A percentile compares a stretch with the other conserved stretches of the same genome.
Conservation (phyloP, 2,888 invertebrate species). For the Cataglyphis livida region DNA sequence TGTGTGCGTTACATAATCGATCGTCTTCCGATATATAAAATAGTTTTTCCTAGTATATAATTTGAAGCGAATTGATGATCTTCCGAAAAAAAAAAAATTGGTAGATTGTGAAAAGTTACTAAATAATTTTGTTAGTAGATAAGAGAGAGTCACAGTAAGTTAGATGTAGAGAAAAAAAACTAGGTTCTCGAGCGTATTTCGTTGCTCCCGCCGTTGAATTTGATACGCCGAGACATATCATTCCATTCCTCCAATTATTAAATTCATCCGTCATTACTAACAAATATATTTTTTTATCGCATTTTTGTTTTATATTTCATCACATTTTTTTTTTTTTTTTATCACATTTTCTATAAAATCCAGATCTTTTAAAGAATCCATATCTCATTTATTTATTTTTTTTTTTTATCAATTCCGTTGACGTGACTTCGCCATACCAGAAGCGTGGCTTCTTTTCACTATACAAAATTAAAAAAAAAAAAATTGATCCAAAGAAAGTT, state of each 20-base stretch:
- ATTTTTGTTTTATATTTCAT: background rate
- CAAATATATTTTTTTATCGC: background rate
- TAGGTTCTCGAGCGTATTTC: background rate
- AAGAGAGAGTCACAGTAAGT: background rate
- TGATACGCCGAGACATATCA: background rate
- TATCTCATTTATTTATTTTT: background rate
- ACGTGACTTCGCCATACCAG: background rate
- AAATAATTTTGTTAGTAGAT: conserved; percentile 14
- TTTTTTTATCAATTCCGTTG: background rate
- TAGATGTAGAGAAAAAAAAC: background rate
- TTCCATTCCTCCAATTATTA: background rate
- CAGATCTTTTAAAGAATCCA: background rate
- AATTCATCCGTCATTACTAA: background rate
- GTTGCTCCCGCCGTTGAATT: background rate
- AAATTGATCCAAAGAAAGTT: background rate
- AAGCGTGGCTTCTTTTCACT: background rate
- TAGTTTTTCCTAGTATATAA: background rate
- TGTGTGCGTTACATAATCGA: background rate
- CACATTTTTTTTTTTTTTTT: too few species aligned
- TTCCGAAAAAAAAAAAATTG: background rate
- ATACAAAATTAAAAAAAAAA: background rate
- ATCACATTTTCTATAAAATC: background rate
- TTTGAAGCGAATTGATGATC: background rate
- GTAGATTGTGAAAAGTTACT: conserved; percentile 2
- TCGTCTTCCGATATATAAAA: background rate